phyloP scores from a whole-genome alignment of 2,888 invertebrate genomes.

The Oegoconia quadripuncta region DNA sequence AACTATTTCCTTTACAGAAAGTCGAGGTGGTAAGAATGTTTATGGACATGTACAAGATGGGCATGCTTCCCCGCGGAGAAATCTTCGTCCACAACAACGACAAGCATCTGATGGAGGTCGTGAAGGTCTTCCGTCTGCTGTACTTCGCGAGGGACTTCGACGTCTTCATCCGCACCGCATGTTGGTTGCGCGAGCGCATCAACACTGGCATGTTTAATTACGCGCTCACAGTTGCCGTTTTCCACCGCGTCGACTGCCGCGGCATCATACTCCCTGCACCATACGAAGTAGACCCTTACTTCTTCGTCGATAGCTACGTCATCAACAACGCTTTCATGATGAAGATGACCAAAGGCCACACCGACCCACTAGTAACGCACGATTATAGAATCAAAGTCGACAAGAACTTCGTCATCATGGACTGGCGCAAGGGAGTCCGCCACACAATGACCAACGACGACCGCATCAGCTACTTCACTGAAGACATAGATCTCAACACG shows the following conservation, averaged over 20 bases:
- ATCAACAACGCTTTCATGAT: constrained; percentile 83
- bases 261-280: constrained; percentile 84
- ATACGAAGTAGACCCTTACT: constrained; percentile 88
- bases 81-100: constrained; percentile 81
- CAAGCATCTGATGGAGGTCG: constrained; percentile 80
- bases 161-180: constrained; percentile 82
- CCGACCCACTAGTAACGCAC: constrained; percentile 72
- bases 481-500: constrained; percentile 87
- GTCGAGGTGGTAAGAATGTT: constrained; percentile 79
- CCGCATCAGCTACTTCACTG: constrained; percentile 84
- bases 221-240: constrained; percentile 82
- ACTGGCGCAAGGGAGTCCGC: constrained; percentile 83
- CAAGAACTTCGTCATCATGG: constrained; percentile 80
- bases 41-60: constrained; percentile 73
- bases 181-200: constrained; percentile 84
- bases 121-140: constrained; percentile 81
- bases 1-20: constrained; percentile 68
- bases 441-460: constrained; percentile 80
- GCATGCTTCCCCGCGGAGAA: constrained; percentile 78
- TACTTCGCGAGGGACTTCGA: constrained; percentile 84
- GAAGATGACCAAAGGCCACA: constrained; percentile 80
- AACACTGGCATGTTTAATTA: constrained; percentile 88
- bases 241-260: constrained; percentile 83
- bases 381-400: constrained; percentile 73
- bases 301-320: constrained; percentile 85